Evolutionary conservation across 1,140 invertebrate species (phyloP).

Genomic region (Lepidurus couesii): DNA sequence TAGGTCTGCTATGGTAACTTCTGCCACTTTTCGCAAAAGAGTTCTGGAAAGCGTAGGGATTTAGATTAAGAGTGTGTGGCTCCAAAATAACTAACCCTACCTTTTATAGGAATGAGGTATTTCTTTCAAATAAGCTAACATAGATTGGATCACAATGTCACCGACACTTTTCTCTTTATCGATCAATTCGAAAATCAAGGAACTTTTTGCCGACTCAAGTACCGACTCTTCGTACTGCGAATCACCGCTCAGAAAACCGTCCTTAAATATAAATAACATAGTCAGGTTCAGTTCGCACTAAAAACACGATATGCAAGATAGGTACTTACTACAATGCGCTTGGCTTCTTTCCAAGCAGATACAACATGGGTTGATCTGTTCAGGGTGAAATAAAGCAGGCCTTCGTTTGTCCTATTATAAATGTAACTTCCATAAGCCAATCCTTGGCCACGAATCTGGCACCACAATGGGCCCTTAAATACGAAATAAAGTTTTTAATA

Average conservation of each 20-base stretch:
- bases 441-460: slow-evolving; percentile 72
- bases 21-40: slow-evolving; percentile 59
- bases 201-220: slow-evolving; percentile 77
- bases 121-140: slow-evolving; percentile 64
- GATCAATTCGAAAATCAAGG: slow-evolving; percentile 70
- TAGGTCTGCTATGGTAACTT: slow-evolving; percentile 60
- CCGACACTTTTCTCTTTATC: slow-evolving; percentile 69
- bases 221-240: slow-evolving; percentile 45
- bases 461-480: slow-evolving; percentile 77
- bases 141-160: slow-evolving; percentile 60
- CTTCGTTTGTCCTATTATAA: slow-evolving; percentile 56
- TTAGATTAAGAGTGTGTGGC: neutral
- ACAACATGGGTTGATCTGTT: slow-evolving; percentile 67
- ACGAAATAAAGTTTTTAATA: slow-evolving; percentile 25
- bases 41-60: slow-evolving; percentile 46
- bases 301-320: slow-evolving; percentile 32
- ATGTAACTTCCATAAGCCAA: slow-evolving; percentile 73
- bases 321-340: slow-evolving; percentile 61
- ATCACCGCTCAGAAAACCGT: neutral
- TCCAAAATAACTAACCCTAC: slow-evolving; percentile 43
- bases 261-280: neutral
- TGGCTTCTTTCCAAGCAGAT: slow-evolving; percentile 68
- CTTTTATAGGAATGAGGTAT: slow-evolving; percentile 63
- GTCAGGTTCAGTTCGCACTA: neutral
- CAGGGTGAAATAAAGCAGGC: slow-evolving; percentile 62